Evolutionary conservation across 1,140 invertebrate species (phyloP), one percentile per base, ranked within the genome.

Genomic region (Solenopsis fugax): DNA sequence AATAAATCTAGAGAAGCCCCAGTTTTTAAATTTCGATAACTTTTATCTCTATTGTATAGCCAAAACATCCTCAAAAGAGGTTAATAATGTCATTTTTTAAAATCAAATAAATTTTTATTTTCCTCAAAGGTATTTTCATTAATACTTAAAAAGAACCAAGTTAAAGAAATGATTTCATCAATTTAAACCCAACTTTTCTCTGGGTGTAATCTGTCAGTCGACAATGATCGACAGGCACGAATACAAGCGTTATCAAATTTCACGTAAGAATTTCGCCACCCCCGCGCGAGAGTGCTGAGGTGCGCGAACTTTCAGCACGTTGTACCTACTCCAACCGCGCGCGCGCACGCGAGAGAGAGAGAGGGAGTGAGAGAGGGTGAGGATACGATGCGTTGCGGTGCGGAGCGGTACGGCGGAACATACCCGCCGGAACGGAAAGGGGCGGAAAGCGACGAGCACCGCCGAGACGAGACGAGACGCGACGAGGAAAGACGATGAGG

Each of bases 401-500:
- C 76, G 65, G 71, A n/a, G 37, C 56, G 54, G 58, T 34, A n/a
- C 21, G 29, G 3, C 54, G 69, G 45, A 50, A 18, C 80, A 29
- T 85, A 87, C 88, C 56, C 89, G 82, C 50, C 37, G 60, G 58
- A 54, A 82, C 91, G 91, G 67, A 90, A 76, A 77, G 69, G 67
- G 87, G 67, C 92, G 92, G 88, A 91, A 82, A 90, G 50, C 64
- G 78, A 87, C 93, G 93, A 92, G 80, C 65, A 41, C 50, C 80
- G 62, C 91, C 93, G 93, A 93, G 87, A 82, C 65, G 64, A 48
- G 86, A 58, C 91, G 91, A 91, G 90, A 77, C 82, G 75, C 78
- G 86, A 89, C 91, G 91, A 90, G 91, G 91, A 90, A 90, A 88
- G 89, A 92, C 91, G 91, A 92, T 56, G 91, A 91, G 87, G 91